Percentiles rank a stretch among this genome's conserved stretches.
phyloP scores from a whole-genome alignment of 2,113 vertebrate species.

The Microcebus griseorufus region DNA sequence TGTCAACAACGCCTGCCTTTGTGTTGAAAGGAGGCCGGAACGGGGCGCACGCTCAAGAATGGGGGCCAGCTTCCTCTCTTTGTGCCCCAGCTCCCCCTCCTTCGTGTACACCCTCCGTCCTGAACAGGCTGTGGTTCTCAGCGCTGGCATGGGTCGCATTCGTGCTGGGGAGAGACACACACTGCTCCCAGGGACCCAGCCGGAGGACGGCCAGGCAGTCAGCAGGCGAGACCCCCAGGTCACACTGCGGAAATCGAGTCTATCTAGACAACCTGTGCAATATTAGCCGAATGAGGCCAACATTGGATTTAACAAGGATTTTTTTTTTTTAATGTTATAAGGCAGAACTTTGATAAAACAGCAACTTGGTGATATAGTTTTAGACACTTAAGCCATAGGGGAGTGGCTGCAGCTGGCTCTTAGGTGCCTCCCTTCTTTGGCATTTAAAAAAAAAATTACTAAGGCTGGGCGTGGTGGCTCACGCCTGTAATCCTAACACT shows the following conservation, averaged over 20 bases:
- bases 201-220: neutral
- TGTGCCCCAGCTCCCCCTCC: neutral
- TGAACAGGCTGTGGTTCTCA: neutral
- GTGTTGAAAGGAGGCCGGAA: neutral
- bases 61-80: slow-evolving; percentile 30
- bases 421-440: no score
- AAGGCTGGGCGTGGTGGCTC: neutral
- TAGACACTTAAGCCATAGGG: neutral
- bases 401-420: neutral
- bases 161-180: neutral
- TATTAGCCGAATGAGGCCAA: neutral
- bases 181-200: neutral
- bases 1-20: neutral
- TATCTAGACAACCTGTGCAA: fast-evolving
- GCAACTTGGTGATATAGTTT: neutral
- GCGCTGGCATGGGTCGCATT: neutral
- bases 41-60: neutral
- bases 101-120: neutral
- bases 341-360: neutral
- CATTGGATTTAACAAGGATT: neutral
- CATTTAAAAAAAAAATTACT: neutral
- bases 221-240: no score
- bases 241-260: neutral
- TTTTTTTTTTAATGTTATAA: neutral
- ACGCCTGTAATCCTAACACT: no score